A percentile compares a stretch with the other conserved stretches of the same genome.
These are phyloP conservation scores for Fopius arisanus DNA, from an alignment of 1,140 invertebrate genomes.

Conservation along the genomic window DNA sequence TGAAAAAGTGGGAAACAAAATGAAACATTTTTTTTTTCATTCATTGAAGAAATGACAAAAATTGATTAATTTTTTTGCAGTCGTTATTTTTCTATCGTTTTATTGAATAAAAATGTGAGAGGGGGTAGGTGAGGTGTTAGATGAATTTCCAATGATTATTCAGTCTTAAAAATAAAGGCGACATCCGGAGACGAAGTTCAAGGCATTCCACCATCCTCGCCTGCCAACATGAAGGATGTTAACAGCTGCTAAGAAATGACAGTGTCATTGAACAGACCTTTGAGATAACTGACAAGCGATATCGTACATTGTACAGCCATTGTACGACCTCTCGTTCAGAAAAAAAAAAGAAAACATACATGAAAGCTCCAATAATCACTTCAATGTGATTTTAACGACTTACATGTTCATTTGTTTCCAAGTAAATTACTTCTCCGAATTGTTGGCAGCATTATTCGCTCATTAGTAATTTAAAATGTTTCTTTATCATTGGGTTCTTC, in stretches of 20 bases:
- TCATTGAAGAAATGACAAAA: no score
- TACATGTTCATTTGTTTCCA: not conserved
- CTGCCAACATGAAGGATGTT: not conserved
- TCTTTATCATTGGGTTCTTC: not conserved
- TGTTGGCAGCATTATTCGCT: not conserved
- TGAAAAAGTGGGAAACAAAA: no score
- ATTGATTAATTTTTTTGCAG: no score
- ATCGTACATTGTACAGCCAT: conserved; percentile 1
- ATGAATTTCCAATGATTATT: not conserved
- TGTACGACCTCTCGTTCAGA: not conserved
- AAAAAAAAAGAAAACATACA: not conserved
- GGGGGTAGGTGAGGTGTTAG: no score
- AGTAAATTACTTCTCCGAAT: not conserved
- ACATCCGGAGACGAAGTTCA: conserved; percentile 18
- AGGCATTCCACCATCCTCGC: not conserved
- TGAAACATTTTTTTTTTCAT: no score
- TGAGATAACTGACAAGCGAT: conserved; percentile 11
- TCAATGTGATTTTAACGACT: conserved; percentile 5
- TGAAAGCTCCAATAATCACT: not conserved
- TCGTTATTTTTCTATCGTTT: no score
- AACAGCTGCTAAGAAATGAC: conserved; percentile 1
- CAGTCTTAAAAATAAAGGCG: not conserved
- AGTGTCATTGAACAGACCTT: conserved; percentile 8
- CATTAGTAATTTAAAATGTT: not conserved
- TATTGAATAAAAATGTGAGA: no score